phyloP scores from a whole-genome alignment of 2,888 invertebrate species.

The Chrysomela aeneicollis region DNA sequence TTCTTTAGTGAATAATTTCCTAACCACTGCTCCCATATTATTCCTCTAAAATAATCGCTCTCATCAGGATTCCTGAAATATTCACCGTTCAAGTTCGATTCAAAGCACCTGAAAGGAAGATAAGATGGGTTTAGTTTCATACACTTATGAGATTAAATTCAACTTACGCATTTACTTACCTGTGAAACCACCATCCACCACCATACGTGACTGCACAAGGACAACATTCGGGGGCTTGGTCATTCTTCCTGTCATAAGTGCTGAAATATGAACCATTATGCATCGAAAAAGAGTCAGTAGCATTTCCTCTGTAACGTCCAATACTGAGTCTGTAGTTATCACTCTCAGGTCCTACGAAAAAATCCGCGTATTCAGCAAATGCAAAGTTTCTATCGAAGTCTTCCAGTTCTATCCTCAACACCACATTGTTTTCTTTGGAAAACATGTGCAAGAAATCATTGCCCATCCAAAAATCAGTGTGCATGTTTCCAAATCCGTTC shows the following conservation, averaged over 20 bases:
- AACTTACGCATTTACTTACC: conserved; percentile 53
- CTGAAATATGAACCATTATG: conserved; percentile 65
- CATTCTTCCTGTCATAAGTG: conserved; percentile 63
- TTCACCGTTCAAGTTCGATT: conserved; percentile 67
- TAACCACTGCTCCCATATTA: conserved; percentile 68
- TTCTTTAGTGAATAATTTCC: conserved; percentile 66
- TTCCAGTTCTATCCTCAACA: conserved; percentile 63
- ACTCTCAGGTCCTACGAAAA: conserved; percentile 55
- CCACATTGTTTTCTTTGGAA: conserved; percentile 58
- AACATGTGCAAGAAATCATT: conserved; percentile 65
- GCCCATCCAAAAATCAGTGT: conserved; percentile 68
- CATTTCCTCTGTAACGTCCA: conserved; percentile 63
- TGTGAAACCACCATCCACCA: conserved; percentile 71
- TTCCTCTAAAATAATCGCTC: conserved; percentile 63
- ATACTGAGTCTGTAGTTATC: conserved; percentile 62
- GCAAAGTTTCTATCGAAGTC: conserved; percentile 62
- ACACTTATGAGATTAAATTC: too few species aligned
- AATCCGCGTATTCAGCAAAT: conserved; percentile 64
- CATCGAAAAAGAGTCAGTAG: conserved; percentile 64
- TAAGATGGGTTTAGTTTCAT: too few species aligned
- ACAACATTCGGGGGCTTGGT: conserved; percentile 64
- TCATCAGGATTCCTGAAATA: conserved; percentile 60
- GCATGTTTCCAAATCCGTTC: conserved; percentile 65
- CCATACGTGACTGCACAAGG: conserved; percentile 66
- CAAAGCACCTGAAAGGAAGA: conserved; percentile 64